phyloP scores from a whole-genome alignment of 2,888 invertebrate genomes.

The Mythimna pallens region DNA sequence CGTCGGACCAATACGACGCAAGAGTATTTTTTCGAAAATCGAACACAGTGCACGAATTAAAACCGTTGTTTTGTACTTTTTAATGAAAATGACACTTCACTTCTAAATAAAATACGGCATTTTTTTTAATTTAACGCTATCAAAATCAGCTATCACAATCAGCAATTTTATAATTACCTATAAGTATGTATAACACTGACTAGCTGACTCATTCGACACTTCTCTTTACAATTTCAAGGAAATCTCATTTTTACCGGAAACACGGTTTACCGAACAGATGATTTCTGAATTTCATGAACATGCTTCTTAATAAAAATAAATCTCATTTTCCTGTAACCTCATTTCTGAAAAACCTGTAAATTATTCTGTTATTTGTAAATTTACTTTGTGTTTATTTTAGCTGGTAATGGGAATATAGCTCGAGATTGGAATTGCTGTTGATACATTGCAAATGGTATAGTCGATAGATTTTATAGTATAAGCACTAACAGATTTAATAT shows the following conservation, averaged over 20 bases:
- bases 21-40: too few relatives aligned
- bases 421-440: constrained; percentile 6
- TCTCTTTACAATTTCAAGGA: constrained; percentile 42
- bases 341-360: constrained; percentile 25
- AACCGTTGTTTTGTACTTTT: too few relatives aligned
- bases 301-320: constrained; percentile 5
- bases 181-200: constrained; percentile 1
- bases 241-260: constrained; percentile 52
- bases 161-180: background rate
- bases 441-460: background rate
- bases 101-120: background rate
- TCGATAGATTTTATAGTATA: background rate
- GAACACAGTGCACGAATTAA: too few relatives aligned
- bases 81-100: too few relatives aligned
- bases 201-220: constrained; percentile 34
- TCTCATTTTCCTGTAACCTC: constrained; percentile 44
- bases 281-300: constrained; percentile 44
- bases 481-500: background rate
- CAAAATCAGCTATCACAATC: background rate
- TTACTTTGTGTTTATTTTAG: constrained; percentile 9
- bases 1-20: too few relatives aligned
- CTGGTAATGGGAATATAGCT: background rate
- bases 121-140: background rate
- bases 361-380: background rate
- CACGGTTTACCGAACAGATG: constrained; percentile 22